Evolutionary conservation across 2,888 invertebrate species (phyloP).

Genomic region (Lycophotia porphyrea): DNA sequence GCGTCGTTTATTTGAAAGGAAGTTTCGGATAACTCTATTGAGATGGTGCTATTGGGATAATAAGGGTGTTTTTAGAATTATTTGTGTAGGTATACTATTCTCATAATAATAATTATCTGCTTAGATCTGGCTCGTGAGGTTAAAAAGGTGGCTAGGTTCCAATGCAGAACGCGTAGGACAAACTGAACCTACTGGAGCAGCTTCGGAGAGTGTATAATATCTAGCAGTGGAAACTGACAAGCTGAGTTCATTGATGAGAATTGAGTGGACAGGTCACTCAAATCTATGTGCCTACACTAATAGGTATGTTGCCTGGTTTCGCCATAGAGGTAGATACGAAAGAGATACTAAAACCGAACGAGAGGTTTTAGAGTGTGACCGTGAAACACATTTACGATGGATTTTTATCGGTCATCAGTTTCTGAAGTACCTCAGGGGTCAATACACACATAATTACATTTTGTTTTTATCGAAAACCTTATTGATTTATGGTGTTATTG

Average conservation of each 20-base stretch:
- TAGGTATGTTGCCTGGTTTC: background rate
- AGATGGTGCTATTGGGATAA: slow-evolving; percentile 1
- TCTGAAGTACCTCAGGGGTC: slow-evolving; percentile 25
- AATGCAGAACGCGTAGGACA: too few species aligned
- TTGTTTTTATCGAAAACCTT: slow-evolving; percentile 34
- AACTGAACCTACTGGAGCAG: background rate
- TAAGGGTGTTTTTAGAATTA: background rate
- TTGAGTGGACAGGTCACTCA: background rate
- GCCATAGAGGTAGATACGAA: background rate
- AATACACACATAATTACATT: slow-evolving; percentile 27
- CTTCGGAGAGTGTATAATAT: background rate
- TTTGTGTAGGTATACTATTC: too few species aligned
- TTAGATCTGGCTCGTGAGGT: too few species aligned
- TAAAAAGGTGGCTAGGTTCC: too few species aligned
- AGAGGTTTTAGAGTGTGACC: slow-evolving; percentile 5
- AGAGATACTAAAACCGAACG: slow-evolving; percentile 11
- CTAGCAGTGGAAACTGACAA: background rate
- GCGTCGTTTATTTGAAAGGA: background rate
- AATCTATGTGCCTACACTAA: background rate
- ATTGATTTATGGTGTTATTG: slow-evolving; percentile 49
- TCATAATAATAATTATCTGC: too few species aligned
- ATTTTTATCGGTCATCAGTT: slow-evolving; percentile 24
- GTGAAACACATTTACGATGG: background rate
- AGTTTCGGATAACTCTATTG: slow-evolving; percentile 6
- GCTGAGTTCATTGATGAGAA: background rate